Evolutionary conservation across 2,888 invertebrate species (phyloP).

Genomic region (Bhutanitis thaidina): DNA sequence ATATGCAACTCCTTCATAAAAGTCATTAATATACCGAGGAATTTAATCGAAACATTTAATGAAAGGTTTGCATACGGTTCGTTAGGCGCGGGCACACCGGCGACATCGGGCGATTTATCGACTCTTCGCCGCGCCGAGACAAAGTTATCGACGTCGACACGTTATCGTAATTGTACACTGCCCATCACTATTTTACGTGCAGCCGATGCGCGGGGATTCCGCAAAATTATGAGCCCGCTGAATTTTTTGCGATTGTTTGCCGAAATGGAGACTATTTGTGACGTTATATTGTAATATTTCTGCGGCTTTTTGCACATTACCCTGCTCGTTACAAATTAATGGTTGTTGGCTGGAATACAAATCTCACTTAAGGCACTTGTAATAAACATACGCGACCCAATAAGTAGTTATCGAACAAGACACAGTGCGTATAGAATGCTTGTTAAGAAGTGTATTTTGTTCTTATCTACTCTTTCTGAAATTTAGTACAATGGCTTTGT

Average conservation of each 20-base stretch:
- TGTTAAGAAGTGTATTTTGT: too few relatives aligned
- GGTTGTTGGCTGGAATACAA: neutral
- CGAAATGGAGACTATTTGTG: neutral
- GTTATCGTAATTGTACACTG: slow-evolving; percentile 37
- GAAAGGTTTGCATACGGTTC: slow-evolving; percentile 40
- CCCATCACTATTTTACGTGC: slow-evolving; percentile 41
- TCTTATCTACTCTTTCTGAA: too few relatives aligned
- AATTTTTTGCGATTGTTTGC: neutral
- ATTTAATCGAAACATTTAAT: slow-evolving; percentile 60
- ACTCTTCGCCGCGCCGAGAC: slow-evolving; percentile 38
- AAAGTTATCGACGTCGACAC: slow-evolving; percentile 60
- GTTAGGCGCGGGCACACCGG: slow-evolving; percentile 31
- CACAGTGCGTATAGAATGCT: too few relatives aligned
- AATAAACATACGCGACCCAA: too few relatives aligned
- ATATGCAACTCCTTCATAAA: slow-evolving; percentile 54
- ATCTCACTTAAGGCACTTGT: neutral
- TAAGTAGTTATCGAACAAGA: too few relatives aligned
- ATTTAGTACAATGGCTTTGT: too few relatives aligned
- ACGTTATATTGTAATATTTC: neutral
- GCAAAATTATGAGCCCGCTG: neutral
- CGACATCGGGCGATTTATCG: slow-evolving; percentile 56
- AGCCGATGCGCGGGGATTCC: neutral
- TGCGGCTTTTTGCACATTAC: neutral
- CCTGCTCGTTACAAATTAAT: neutral
- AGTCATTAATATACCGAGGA: slow-evolving; percentile 56